Percentiles rank a stretch among this genome's conserved stretches.
These are phyloP conservation scores for Clavelina lepadiformis DNA, from an alignment of 23 tunicate genomes.

Conservation along the genomic window DNA sequence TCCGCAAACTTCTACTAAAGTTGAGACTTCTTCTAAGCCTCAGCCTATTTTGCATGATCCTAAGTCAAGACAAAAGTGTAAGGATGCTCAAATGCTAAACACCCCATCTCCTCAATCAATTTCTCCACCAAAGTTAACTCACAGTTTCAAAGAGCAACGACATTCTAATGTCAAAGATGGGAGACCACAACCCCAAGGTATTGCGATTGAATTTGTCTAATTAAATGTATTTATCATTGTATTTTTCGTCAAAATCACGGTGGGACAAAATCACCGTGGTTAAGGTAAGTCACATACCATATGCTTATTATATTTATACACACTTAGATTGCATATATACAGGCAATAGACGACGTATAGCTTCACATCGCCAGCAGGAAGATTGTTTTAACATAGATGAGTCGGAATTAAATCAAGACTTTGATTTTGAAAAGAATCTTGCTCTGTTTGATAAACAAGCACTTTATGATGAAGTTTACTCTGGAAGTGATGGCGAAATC, in stretches of 20 bases:
- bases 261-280: too few species aligned
- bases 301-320: background rate
- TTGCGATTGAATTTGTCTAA: background rate
- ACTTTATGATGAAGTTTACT: constrained; percentile 48
- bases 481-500: constrained; percentile 82
- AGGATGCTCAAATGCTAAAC: background rate
- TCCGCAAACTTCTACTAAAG: background rate
- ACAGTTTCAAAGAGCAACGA: constrained; percentile 48
- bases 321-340: too few species aligned
- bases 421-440: constrained; percentile 78
- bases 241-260: too few species aligned
- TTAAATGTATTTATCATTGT: background rate
- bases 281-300: too few species aligned
- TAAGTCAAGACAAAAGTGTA: background rate
- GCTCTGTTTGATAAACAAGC: constrained; percentile 81
- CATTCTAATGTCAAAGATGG: constrained; percentile 48
- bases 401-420: constrained; percentile 53
- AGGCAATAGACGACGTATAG: background rate
- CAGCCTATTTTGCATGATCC: too few species aligned
- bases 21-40: background rate
- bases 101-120: constrained; percentile 13
- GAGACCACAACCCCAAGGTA: constrained; percentile 24
- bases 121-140: constrained; percentile 48
- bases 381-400: constrained; percentile 60
- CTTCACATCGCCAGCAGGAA: constrained; percentile 24